A percentile compares a stretch with the other conserved stretches of the same genome.
These are phyloP conservation scores for Chloromyia formosa DNA, from an alignment of 2,888 invertebrate genomes.

Conservation along the genomic window DNA sequence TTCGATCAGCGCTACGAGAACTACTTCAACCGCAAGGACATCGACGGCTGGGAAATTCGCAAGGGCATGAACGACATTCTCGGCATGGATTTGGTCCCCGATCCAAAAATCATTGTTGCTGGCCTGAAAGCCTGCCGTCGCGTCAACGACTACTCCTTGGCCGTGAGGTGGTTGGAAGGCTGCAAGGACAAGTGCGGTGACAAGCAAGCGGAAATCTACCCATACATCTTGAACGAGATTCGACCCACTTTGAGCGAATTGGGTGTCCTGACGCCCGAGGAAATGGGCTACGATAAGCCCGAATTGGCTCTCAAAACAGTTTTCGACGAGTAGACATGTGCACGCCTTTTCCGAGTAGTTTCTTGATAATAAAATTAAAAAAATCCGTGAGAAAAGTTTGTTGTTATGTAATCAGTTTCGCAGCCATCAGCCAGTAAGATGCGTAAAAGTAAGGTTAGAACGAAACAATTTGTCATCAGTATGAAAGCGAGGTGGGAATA, in stretches of 20 bases:
- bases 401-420: constrained; percentile 40
- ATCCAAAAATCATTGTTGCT: constrained; percentile 87
- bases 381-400: constrained; percentile 27
- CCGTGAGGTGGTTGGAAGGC: constrained; percentile 91
- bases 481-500: constrained; percentile 16
- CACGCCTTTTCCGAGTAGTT: constrained; percentile 24
- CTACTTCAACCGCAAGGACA: constrained; percentile 85
- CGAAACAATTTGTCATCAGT: constrained; percentile 31
- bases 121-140: constrained; percentile 91
- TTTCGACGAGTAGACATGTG: constrained; percentile 66
- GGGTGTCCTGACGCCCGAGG: constrained; percentile 93
- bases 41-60: constrained; percentile 95
- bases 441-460: constrained; percentile 40
- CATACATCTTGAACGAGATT: constrained; percentile 89
- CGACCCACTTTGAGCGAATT: constrained; percentile 91
- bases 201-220: constrained; percentile 80
- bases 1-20: constrained; percentile 85
- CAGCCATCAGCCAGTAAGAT: constrained; percentile 16
- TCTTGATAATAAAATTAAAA: constrained; percentile 11
- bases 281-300: constrained; percentile 96
- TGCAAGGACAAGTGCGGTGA: constrained; percentile 88
- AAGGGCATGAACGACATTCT: constrained; percentile 89
- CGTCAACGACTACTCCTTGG: constrained; percentile 92
- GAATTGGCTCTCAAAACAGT: constrained; percentile 86
- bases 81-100: constrained; percentile 92